Evolutionary conservation across 2,888 invertebrate genomes (phyloP).

Genomic region (Epinotia nisella): DNA sequence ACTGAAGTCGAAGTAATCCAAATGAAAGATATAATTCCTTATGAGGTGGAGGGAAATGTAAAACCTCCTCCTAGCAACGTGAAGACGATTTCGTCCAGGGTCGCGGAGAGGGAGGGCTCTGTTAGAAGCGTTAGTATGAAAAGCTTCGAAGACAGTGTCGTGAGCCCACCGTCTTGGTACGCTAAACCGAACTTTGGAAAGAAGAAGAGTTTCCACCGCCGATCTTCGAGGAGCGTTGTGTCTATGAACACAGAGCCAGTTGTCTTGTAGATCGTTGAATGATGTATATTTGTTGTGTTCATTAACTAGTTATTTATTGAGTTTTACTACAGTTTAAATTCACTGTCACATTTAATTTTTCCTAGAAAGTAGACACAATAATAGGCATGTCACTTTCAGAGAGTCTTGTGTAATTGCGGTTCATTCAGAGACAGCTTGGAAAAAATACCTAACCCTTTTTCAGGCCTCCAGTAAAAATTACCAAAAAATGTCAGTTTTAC

Average conservation of each 20-base stretch:
- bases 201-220: constrained; percentile 76
- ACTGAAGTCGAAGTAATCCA: constrained; percentile 83
- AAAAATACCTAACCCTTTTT: too few species aligned
- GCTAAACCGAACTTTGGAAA: constrained; percentile 81
- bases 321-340: not conserved
- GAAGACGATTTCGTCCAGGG: constrained; percentile 68
- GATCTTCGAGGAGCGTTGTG: constrained; percentile 66
- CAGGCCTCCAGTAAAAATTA: too few species aligned
- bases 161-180: constrained; percentile 82
- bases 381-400: not conserved
- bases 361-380: not conserved
- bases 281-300: not conserved
- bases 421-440: too few species aligned
- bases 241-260: constrained; percentile 60
- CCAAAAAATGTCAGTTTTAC: too few species aligned
- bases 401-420: too few species aligned
- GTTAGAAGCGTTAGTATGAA: constrained; percentile 67
- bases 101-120: constrained; percentile 67
- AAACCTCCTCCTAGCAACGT: constrained; percentile 53
- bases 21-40: constrained; percentile 78
- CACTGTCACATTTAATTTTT: not conserved
- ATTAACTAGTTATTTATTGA: not conserved
- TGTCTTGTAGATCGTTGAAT: constrained; percentile 45
- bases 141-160: constrained; percentile 69
- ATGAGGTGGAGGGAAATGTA: constrained; percentile 55